Evolutionary conservation across 2,797 vertebrate genomes (phyloP).

Genomic region (Syncerus caffer): DNA sequence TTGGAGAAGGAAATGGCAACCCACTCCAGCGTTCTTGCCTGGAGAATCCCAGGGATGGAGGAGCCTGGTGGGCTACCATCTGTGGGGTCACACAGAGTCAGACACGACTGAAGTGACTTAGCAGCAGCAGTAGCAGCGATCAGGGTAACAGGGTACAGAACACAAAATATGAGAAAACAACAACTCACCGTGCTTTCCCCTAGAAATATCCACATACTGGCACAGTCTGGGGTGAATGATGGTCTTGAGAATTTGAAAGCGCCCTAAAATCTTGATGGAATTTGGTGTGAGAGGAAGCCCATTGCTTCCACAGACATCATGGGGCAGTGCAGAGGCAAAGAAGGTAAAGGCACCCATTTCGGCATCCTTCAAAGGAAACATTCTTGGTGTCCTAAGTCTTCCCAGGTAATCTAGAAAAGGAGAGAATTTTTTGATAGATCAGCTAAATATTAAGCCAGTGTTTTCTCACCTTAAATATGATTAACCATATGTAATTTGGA

Average conservation of each 20-base stretch:
- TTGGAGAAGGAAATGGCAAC: too few relatives aligned
- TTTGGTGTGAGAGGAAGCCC: constrained; percentile 98
- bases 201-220: constrained; percentile 96
- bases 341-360: constrained; percentile 97
- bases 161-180: background rate
- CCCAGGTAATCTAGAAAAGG: constrained; percentile 28
- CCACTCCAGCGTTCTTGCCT: too few relatives aligned
- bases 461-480: constrained; percentile 25
- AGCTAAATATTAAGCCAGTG: background rate
- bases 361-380: constrained; percentile 93
- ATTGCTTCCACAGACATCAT: constrained; percentile 98
- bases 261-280: constrained; percentile 98
- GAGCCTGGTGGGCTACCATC: too few relatives aligned
- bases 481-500: background rate
- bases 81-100: too few relatives aligned
- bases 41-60: too few relatives aligned
- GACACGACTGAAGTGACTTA: too few relatives aligned
- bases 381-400: constrained; percentile 64
- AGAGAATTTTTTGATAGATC: constrained; percentile 39
- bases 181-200: constrained; percentile 95
- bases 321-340: constrained; percentile 97
- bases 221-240: constrained; percentile 95
- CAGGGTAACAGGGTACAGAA: background rate
- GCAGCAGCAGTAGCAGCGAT: too few relatives aligned
- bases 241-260: constrained; percentile 98